These are phyloP conservation scores for Solea senegalensis DNA, from an alignment of 2,113 vertebrate species.

Conservation along the genomic window DNA sequence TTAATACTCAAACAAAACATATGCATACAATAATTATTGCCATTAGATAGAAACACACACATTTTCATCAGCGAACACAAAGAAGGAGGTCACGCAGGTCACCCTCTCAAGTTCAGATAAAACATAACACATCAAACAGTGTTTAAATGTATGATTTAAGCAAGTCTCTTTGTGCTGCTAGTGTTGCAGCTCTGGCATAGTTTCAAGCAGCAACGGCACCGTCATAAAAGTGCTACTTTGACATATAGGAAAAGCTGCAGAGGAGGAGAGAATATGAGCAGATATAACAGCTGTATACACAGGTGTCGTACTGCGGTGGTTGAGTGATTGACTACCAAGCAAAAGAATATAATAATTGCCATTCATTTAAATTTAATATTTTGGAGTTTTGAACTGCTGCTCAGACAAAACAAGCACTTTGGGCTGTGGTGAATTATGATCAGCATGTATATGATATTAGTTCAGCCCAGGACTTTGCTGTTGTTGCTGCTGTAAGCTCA, in stretches of 20 bases:
- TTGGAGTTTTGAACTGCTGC: neutral
- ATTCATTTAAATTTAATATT: neutral
- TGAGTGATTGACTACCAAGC: neutral
- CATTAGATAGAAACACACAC: no score
- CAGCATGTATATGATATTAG: no score
- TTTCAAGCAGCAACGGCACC: slow-evolving; percentile 35
- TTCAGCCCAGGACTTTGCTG: neutral
- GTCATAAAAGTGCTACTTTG: slow-evolving; percentile 30
- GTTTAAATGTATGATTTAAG: slow-evolving; percentile 1
- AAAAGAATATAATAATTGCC: neutral
- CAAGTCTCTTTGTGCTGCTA: slow-evolving; percentile 8
- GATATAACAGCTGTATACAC: slow-evolving; percentile 4
- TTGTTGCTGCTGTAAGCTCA: slow-evolving; percentile 27
- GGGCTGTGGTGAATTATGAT: neutral
- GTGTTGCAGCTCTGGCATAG: slow-evolving; percentile 32
- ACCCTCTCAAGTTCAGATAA: slow-evolving; percentile 13
- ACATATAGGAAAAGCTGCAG: slow-evolving; percentile 25
- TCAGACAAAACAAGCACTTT: neutral
- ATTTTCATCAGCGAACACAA: no score
- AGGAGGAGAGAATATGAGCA: slow-evolving; percentile 9
- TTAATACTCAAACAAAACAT: no score
- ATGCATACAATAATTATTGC: no score
- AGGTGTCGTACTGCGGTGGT: neutral
- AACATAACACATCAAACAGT: slow-evolving; percentile 9
- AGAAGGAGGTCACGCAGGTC: no score